Base-by-base conservation (phyloP, 2,888 invertebrate species). In the Norana najaformis region DNA sequence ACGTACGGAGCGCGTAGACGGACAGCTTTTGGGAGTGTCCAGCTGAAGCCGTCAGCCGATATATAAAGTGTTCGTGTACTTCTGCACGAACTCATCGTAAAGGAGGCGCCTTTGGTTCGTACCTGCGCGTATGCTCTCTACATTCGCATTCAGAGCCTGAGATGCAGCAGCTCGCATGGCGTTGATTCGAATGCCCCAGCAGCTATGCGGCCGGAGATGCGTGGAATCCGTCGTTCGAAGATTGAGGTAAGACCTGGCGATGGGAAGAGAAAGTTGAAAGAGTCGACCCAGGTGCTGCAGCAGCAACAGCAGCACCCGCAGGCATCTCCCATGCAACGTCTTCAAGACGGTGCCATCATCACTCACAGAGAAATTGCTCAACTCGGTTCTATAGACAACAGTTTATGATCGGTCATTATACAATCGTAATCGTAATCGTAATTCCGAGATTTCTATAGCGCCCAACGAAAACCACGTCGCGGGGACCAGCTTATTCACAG, bases 11-110 rank as follows among this genome's bases (percentile, higher is more conserved):
- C 69, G 69, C 69, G 69, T 69, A 69, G 69, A 69, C 69, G 69
- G 3, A n/a, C 69, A 8, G 69, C 69, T n/a, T 69, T 69, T 69
- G 69, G n/a, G 69, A 69, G 69, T 69, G 30, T 69, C 69, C 69
- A 69, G 69, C 69, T 69, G 30, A 69, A 69, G 69, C 69, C 69
- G 69, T 69, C n/a, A 69, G 69, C 69, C 69, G 69, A 69, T n/a
- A n/a, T n/a, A 3, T 30, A n/a, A 69, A 69, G 69, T 69, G 69
- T 69, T 69, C 69, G 69, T 30, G 69, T n/a, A n/a, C 69, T 69
- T 69, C 30, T n/a, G 69, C 69, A n/a, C 69, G 69, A 69, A n/a
- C 69, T n/a, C 36, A 36, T 6, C 23, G 35, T 36, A 16, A 23
- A 85, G 36, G 85, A 36, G 34, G 83, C 3, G 47, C 47, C 47